phyloP scores from a whole-genome alignment of 2,797 vertebrate genomes.

The Anolis apletophallus region DNA sequence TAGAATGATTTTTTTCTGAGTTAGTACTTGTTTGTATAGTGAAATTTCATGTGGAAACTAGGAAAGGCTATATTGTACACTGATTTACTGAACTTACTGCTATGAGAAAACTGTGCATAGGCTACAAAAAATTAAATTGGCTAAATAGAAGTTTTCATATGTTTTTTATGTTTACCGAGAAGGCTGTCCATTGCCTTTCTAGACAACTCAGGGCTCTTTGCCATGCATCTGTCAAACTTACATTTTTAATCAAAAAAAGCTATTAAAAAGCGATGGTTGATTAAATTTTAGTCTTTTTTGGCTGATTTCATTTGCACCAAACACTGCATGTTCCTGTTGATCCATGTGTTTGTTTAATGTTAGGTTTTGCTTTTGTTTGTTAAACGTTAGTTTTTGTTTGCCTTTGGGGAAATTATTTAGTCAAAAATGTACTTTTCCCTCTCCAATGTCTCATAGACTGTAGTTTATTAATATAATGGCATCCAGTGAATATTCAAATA shows the following conservation, averaged over 20 bases:
- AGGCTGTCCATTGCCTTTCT: neutral
- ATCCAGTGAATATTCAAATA: neutral
- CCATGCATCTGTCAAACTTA: neutral
- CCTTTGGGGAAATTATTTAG: neutral
- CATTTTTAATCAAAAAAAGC: too few species aligned
- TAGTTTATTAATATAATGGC: neutral
- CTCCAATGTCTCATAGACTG: too few species aligned
- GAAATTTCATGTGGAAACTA: accelerated
- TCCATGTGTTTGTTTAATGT: too few species aligned
- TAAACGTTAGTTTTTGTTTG: too few species aligned
- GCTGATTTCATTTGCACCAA: neutral
- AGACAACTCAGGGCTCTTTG: neutral
- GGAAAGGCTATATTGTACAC: neutral
- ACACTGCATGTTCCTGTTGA: neutral
- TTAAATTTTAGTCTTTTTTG: neutral
- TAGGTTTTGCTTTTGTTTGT: too few species aligned
- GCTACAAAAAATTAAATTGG: neutral
- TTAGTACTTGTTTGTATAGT: neutral
- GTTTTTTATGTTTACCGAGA: neutral
- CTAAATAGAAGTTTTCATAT: neutral
- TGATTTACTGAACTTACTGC: neutral
- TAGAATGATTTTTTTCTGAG: slow-evolving; percentile 32
- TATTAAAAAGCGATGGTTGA: neutral
- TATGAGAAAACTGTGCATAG: neutral
- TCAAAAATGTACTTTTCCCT: neutral